Evolutionary conservation across 2,888 invertebrate genomes (phyloP).

Genomic region (Torymus auratus): DNA sequence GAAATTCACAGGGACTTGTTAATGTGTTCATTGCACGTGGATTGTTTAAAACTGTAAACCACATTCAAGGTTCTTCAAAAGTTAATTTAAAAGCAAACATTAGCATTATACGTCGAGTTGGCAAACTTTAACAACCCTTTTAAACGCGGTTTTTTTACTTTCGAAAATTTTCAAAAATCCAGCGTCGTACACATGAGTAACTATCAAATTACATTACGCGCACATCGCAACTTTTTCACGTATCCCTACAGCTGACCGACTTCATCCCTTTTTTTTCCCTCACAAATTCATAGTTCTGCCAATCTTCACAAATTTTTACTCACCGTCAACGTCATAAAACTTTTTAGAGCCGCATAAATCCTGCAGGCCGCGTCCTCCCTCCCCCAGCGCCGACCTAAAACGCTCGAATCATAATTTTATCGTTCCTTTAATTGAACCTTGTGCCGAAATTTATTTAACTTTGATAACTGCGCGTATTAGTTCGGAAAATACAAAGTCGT

Average conservation of each 20-base stretch:
- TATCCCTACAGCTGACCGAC: neutral
- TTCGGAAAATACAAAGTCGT: slow-evolving; percentile 57
- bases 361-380: neutral
- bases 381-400: slow-evolving; percentile 41
- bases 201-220: slow-evolving; percentile 12
- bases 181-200: neutral
- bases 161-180: slow-evolving; percentile 22
- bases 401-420: slow-evolving; percentile 57
- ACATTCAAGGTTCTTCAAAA: slow-evolving; percentile 6
- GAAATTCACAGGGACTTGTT: neutral
- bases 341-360: slow-evolving; percentile 57
- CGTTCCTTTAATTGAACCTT: slow-evolving; percentile 56
- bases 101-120: slow-evolving; percentile 2
- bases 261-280: slow-evolving; percentile 5
- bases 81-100: slow-evolving; percentile 25
- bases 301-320: slow-evolving; percentile 55
- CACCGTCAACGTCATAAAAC: slow-evolving; percentile 54
- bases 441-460: slow-evolving; percentile 55
- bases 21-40: neutral
- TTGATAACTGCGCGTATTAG: slow-evolving; percentile 56
- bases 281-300: slow-evolving; percentile 41
- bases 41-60: neutral
- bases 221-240: slow-evolving; percentile 35
- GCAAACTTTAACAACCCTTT: slow-evolving; percentile 11
- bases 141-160: neutral